Conservation (phyloP, 2,888 invertebrate genomes). For the Nyleta sp. region DNA sequence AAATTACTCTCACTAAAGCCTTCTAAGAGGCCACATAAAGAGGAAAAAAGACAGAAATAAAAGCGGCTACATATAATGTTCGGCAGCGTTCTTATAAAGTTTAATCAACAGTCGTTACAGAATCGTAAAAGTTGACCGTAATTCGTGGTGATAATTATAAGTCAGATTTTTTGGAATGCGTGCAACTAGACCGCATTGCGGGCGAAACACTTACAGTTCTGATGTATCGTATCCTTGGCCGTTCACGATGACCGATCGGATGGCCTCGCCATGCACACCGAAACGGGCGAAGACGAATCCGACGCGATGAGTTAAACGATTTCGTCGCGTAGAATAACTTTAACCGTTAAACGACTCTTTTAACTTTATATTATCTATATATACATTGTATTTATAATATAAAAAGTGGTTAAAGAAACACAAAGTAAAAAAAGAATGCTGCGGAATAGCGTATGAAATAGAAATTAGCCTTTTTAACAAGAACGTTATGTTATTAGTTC, state of each 20-base stretch:
- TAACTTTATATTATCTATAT: too few relatives aligned
- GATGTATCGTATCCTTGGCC: conserved; percentile 32
- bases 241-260: conserved; percentile 10
- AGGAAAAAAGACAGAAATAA: conserved; percentile 28
- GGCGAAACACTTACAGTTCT: conserved; percentile 31
- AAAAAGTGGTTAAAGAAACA: too few relatives aligned
- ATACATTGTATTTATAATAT: too few relatives aligned
- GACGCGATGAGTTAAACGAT: too few relatives aligned
- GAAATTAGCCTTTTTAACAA: too few relatives aligned
- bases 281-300: too few relatives aligned
- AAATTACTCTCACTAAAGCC: conserved; percentile 46
- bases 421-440: too few relatives aligned
- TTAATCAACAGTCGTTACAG: conserved; percentile 51
- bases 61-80: conserved; percentile 19
- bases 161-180: conserved; percentile 44
- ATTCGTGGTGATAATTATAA: conserved; percentile 49
- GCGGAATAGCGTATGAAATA: too few relatives aligned
- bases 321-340: too few relatives aligned
- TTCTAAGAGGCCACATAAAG: conserved; percentile 33
- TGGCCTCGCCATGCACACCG: neutral
- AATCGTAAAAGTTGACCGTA: conserved; percentile 51
- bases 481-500: too few relatives aligned
- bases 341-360: too few relatives aligned
- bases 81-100: conserved; percentile 51
- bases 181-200: conserved; percentile 48